Percentiles rank a stretch among this genome's conserved stretches.
phyloP scores from a whole-genome alignment of 2,888 invertebrate species.

The Athalia circularis region DNA sequence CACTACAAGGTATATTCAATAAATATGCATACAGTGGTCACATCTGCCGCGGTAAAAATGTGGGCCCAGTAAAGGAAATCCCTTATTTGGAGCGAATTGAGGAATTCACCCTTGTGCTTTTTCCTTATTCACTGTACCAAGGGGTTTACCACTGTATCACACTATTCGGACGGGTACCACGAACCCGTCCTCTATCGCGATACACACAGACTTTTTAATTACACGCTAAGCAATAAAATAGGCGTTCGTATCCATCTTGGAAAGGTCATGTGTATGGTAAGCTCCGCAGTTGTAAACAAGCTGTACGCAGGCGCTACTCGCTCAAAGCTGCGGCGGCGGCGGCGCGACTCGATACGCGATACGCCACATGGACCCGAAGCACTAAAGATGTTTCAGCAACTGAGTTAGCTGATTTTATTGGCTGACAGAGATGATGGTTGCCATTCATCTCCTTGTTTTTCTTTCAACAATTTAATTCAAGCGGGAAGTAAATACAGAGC shows the following conservation, averaged over 20 bases:
- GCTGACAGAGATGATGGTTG: too few relatives aligned
- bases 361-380: conserved; percentile 45
- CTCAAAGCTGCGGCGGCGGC: conserved; percentile 61
- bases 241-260: conserved; percentile 73
- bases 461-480: too few relatives aligned
- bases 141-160: conserved; percentile 1
- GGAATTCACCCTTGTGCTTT: conserved; percentile 32
- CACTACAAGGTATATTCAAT: conserved; percentile 13
- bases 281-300: conserved; percentile 74
- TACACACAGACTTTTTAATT: conserved; percentile 44
- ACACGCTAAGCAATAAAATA: conserved; percentile 56
- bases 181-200: conserved; percentile 22
- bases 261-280: conserved; percentile 73
- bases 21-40: conserved; percentile 54
- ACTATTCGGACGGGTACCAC: conserved; percentile 14
- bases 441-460: too few relatives aligned
- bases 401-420: too few relatives aligned
- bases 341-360: conserved; percentile 61
- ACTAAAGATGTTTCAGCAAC: conserved; percentile 7
- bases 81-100: conserved; percentile 45
- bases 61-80: conserved; percentile 28
- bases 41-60: conserved; percentile 58
- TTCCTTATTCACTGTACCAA: background rate
- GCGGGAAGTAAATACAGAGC: too few relatives aligned
- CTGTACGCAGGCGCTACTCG: conserved; percentile 71